Conservation (phyloP, 2,888 invertebrate species). For the Acronicta alni region DNA sequence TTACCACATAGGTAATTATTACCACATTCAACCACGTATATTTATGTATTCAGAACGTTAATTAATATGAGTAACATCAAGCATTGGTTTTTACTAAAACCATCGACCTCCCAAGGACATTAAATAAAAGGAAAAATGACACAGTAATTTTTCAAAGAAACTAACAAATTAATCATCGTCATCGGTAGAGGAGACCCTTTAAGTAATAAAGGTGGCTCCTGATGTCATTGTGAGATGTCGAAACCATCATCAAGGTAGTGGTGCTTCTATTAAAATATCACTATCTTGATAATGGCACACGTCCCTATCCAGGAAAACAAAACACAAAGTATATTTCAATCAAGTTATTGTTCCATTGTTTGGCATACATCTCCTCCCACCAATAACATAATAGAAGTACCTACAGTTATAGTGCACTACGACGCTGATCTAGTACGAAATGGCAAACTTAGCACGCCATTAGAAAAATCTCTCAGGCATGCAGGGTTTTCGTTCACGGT, state of each 20-base stretch:
- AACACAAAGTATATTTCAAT: too few species aligned
- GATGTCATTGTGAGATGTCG: not conserved
- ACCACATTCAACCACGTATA: not conserved
- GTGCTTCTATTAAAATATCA: too few species aligned
- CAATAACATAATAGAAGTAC: too few species aligned
- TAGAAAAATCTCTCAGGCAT: too few species aligned
- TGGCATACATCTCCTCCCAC: too few species aligned
- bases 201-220: not conserved
- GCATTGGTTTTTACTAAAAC: slow-evolving; percentile 3
- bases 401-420: too few species aligned
- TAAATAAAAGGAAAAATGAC: slow-evolving; percentile 12
- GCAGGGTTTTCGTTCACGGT: too few species aligned
- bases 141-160: slow-evolving; percentile 17
- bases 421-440: too few species aligned
- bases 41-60: not conserved
- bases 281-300: too few species aligned
- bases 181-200: not conserved
- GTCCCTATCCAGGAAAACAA: too few species aligned
- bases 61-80: slow-evolving; percentile 2
- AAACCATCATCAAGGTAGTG: not conserved
- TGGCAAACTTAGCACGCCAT: too few species aligned
- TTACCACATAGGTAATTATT: not conserved
- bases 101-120: slow-evolving; percentile 5
- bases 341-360: too few species aligned
- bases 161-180: not conserved